Evolutionary conservation across 1,140 invertebrate genomes (phyloP), one percentile per base, ranked within the genome.

Genomic region (Saxidomus purpurata): DNA sequence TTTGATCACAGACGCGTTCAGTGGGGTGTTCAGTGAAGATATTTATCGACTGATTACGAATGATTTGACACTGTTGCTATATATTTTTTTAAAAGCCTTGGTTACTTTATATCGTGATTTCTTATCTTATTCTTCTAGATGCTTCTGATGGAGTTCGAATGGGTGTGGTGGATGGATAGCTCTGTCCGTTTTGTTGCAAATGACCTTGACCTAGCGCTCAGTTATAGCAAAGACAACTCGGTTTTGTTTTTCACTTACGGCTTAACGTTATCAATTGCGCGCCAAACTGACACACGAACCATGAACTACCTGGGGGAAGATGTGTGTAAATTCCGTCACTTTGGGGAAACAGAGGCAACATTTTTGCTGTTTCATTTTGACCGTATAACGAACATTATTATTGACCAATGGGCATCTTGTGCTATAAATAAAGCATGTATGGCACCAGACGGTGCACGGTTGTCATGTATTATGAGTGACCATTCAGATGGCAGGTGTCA

Each of bases 91-190:
- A n/a, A n/a, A n/a, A n/a, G n/a, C n/a, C n/a, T n/a, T n/a, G n/a
- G n/a, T n/a, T n/a, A n/a, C n/a, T n/a, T n/a, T n/a, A n/a, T n/a
- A n/a, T n/a, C n/a, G n/a, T n/a, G n/a, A n/a, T n/a, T n/a, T n/a
- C n/a, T n/a, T n/a, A n/a, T n/a, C n/a, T n/a, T n/a, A n/a, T n/a
- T n/a, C n/a, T 38, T 15, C 43, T 43, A 71, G 67, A 71, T 34
- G 1, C 38, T 71, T 13, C 28, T 71, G 67, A 36, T 71, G 67
- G 67, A 71, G 25, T 38, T 38, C 17, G 67, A 34, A 15, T 89
- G 80, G 80, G 87, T 89, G 28, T 89, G 87, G 87, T 89, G 87
- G 87, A 63, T 63, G 52, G 87, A 89, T 34, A 61, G 61, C 22
- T 89, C 87, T 11, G 87, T 82, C 11, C 79, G 87, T 40, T 83